A percentile compares a stretch with the other conserved stretches of the same genome.
Evolutionary conservation across 2,888 invertebrate species (phyloP).

Genomic region (Prionchulus punctatus): DNA sequence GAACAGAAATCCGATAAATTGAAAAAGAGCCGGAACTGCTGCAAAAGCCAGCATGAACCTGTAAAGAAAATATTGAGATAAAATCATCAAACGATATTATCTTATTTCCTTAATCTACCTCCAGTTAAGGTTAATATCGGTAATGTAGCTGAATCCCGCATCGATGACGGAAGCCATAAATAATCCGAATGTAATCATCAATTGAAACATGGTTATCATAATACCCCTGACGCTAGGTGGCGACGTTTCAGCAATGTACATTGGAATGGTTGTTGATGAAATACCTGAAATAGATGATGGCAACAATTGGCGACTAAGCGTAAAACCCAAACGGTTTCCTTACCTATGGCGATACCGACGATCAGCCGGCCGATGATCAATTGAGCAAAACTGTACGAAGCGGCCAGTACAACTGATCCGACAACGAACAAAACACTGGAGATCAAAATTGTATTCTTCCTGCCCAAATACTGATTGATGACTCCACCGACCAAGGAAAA

Average conservation of each 20-base stretch:
- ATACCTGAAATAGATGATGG: slow-evolving; percentile 34
- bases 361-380: slow-evolving; percentile 37
- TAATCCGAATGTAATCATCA: slow-evolving; percentile 43
- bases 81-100: background rate
- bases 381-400: slow-evolving; percentile 30
- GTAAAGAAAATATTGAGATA: slow-evolving; percentile 8
- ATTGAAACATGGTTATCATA: slow-evolving; percentile 40
- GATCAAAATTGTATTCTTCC: slow-evolving; percentile 39
- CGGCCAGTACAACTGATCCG: slow-evolving; percentile 39
- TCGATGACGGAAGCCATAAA: slow-evolving; percentile 40
- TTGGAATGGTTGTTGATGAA: slow-evolving; percentile 40
- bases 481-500: slow-evolving; percentile 37
- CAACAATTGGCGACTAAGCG: background rate
- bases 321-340: slow-evolving; percentile 15
- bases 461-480: slow-evolving; percentile 39
- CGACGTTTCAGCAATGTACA: slow-evolving; percentile 43
- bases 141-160: slow-evolving; percentile 38
- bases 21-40: slow-evolving; percentile 39
- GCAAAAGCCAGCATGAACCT: slow-evolving; percentile 43
- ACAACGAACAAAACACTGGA: slow-evolving; percentile 39
- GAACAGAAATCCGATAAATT: slow-evolving; percentile 42
- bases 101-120: background rate
- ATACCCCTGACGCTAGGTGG: slow-evolving; percentile 39
- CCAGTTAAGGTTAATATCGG: slow-evolving; percentile 11
- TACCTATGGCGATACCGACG: slow-evolving; percentile 41